These are phyloP conservation scores for Herpailurus yagouaroundi DNA, from an alignment of 2,113 vertebrate species.

Conservation along the genomic window DNA sequence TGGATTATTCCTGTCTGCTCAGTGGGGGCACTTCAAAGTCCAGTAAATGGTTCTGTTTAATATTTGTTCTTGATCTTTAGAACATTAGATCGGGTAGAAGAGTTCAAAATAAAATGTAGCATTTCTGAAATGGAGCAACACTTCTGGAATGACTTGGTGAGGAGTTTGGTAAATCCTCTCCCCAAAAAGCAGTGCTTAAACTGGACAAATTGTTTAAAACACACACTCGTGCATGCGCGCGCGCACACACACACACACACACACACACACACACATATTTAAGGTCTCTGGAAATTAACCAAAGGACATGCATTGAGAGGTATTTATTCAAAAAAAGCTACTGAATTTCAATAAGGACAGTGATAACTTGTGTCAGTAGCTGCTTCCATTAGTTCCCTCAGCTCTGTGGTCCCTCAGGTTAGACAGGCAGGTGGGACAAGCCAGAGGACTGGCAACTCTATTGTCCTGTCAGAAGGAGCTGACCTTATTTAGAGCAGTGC, in stretches of 20 bases:
- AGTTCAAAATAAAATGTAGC: neutral
- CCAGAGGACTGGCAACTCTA: neutral
- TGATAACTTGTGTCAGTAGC: neutral
- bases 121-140: neutral
- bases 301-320: neutral
- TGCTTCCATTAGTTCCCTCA: neutral
- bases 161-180: neutral
- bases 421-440: neutral
- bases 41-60: neutral
- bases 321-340: constrained; percentile 31
- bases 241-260: no score
- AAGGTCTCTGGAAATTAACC: neutral
- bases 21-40: neutral
- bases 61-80: constrained; percentile 34
- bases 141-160: neutral
- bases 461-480: neutral
- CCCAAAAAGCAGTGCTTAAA: neutral
- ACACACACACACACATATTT: neutral
- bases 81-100: neutral
- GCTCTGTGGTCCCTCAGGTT: neutral
- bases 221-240: neutral
- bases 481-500: constrained; percentile 2
- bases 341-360: constrained; percentile 41
- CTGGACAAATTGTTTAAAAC: neutral
- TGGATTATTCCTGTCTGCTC: neutral